Evolutionary conservation across 2,797 vertebrate species (phyloP), one percentile per base, ranked within the genome.

Genomic region (Salmo trutta): DNA sequence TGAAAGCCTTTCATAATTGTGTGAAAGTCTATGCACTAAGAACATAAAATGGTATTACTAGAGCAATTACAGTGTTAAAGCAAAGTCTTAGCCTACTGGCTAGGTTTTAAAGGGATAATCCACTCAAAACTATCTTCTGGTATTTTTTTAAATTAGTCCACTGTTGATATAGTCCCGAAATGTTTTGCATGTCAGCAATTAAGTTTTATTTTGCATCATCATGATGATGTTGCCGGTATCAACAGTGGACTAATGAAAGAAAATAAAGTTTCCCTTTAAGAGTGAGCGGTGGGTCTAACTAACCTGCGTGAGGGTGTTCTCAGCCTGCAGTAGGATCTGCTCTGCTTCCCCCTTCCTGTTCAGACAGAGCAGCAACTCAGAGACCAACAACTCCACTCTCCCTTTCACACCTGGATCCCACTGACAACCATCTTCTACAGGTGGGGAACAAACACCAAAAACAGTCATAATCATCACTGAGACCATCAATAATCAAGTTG

Each of bases 301-400:
- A 6, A 73, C 71, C 71, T 21, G 71, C 19, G 52, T 31, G 53
- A 73, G 71, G 6, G 53, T n/a, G 71, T 29, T 27, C 52, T 56
- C 52, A 27, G 53, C 27, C 27, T 56, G 71, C 52, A 73, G 52
- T 21, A 73, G 71, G 71, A 56, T 5, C 6, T 5, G 53, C 17
- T 56, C 71, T 59, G 53, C 71, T 19, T 73, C 24, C 52, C 17
- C 16, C 71, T 73, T 52, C 71, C 52, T 73, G 52, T 47, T 31
- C 52, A 73, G 71, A 56, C 53, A 73, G 52, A 73, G 71, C 52
- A 73, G 71, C 52, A 73, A 24, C 71, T 73, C 71, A n/a, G 71
- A 56, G 24, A 56, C 53, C 31, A 59, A 56, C 71, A 73, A 29
- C 71, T 3, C 71, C 16, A 33, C 24, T 73, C 71, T 73, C 52